Base-by-base conservation (phyloP, 2,888 invertebrate species). In the Plemyria rubiginata region DNA sequence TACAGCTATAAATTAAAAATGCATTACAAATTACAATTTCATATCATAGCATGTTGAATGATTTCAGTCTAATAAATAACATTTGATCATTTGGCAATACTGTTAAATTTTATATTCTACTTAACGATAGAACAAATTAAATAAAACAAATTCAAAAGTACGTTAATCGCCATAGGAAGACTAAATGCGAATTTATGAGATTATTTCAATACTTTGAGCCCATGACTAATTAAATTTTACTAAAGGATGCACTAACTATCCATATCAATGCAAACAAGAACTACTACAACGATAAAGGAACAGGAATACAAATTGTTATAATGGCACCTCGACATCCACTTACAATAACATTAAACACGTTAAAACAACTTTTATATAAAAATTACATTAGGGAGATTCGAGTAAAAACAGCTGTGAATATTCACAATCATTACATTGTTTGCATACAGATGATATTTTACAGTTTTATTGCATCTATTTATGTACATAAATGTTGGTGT, bases 41-140 rank as follows among this genome's bases (percentile, higher is more conserved):
- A 78, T 73, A 77, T 73, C 70, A 76, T 80, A 75, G 76, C 76
- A 81, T 74, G 80, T 80, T 77, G 78, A 81, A 82, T 79, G 73
- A 77, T 82, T 82, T 92, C 92, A 92, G 92, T 92, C 92, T 92
- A 91, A 90, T 86, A 84, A 91, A 90, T 86, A 84, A 88, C 78
- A 87, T 86, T 90, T 89, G 89, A 88, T 91, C 86, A 91, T 92
- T 92, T 92, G 92, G 92, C 92, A 92, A 91, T 90, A 88, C 86
- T 89, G 86, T 88, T 88, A 77, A 83, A 80, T 88, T 86, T 79
- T 67, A 71, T 72, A 80, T 80, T 82, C 82, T 79, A 85, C 76
- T 79, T 84, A 86, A 80, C 79, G 76, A 81, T 85, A 85, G 80
- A 76, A 80, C 84, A 86, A 75, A 81, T 77, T 82, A 85, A 82